Conservation (phyloP, 2,113 vertebrate species). For the Trochalopteron elliotii region DNA sequence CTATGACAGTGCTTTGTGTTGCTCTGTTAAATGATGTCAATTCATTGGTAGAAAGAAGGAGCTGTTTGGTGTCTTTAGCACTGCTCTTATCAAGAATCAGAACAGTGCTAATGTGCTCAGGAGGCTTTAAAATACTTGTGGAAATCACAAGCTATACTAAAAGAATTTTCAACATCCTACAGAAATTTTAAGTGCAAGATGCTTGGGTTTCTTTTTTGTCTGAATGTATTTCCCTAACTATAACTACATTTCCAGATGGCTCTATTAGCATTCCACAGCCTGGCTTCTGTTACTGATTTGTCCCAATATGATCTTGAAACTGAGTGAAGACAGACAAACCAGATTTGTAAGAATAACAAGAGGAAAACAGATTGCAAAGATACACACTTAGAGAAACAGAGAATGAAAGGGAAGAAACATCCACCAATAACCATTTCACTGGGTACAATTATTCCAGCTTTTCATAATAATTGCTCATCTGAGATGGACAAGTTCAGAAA, state of each 20-base stretch:
- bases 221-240: neutral
- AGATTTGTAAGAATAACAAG: neutral
- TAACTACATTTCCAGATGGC: slow-evolving; percentile 32
- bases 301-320: neutral
- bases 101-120: neutral
- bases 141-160: neutral
- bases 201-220: neutral
- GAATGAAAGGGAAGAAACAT: neutral
- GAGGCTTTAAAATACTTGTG: neutral
- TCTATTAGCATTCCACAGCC: neutral
- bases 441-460: neutral
- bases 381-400: neutral
- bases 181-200: neutral
- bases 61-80: neutral
- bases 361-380: slow-evolving; percentile 18
- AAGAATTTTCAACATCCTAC: slow-evolving; percentile 1
- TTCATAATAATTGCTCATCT: neutral
- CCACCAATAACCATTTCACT: neutral
- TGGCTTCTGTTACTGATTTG: slow-evolving; percentile 21
- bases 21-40: slow-evolving; percentile 1
- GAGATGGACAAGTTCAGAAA: neutral
- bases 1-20: slow-evolving; percentile 23
- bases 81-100: neutral
- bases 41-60: neutral
- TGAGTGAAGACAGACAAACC: neutral